Evolutionary conservation across 2,888 invertebrate species (phyloP), one percentile per base, ranked within the genome.

Genomic region (Geophilus truncorum): DNA sequence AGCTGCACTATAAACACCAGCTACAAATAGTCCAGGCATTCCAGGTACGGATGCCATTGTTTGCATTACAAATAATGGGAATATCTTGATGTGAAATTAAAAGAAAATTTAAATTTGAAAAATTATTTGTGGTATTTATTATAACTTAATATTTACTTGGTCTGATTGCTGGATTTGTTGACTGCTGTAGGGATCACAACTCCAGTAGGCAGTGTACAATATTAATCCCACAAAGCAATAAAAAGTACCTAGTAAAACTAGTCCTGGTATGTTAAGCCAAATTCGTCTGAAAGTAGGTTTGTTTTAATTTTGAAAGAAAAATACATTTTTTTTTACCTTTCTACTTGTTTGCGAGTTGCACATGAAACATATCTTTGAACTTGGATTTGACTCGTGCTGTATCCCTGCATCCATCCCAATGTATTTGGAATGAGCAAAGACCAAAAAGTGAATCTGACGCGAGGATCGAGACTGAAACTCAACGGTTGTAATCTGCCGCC

Each of bases 1-100:
- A 0, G 95, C 93, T 0, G 95, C 96, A 84, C 95, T 95, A 86
- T 97, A 96, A 82, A 97, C 93, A 2, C 96, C 95, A 3, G 96
- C 94, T 0, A 96, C 93, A 86, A 97, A 96, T 25, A 97, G 89
- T 0, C 97, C 97, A 0, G 95, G 91, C 25, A 97, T 85, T 0
- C 96, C 97, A 0, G 94, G 93, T 79, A 91, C 87, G 77, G 90
- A 85, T 0, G 92, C 91, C 21, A 96, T 91, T 0, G 93, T 91
- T 84, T 95, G 93, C 93, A 95, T 94, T 15, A 96, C 95, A 80
- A 94, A 88, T 21, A 95, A 86, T 0, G 95, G 95, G 80, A 96
- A 86, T 21, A 96, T 87, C 88, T 96, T 93, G 85, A 93, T 93
- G 84, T 92, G 93, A 62, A 92, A 23, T 23, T 23, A 9, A n/a